phyloP scores from a whole-genome alignment of 2,797 vertebrate species.

The Emys orbicularis region DNA sequence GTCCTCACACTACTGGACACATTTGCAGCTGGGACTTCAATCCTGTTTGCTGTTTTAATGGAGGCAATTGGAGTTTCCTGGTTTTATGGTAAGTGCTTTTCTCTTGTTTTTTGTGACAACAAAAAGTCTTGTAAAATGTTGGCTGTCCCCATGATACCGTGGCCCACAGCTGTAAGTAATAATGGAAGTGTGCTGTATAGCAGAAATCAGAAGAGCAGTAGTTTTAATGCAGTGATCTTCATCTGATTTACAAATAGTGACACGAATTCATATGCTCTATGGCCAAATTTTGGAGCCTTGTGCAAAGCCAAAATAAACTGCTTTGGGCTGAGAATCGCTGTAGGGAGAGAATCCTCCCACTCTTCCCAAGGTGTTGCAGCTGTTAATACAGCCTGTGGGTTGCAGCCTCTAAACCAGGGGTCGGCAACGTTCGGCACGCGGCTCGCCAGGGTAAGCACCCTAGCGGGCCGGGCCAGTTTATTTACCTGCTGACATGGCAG shows the following conservation, averaged over 20 bases:
- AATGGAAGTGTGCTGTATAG: background rate
- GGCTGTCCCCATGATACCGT: background rate
- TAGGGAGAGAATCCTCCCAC: background rate
- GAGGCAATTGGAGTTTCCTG: constrained; percentile 98
- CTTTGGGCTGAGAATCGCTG: background rate
- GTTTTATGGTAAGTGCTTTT: constrained; percentile 92
- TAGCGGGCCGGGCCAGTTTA: too few relatives aligned
- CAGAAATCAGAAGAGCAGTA: background rate
- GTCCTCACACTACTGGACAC: constrained; percentile 94
- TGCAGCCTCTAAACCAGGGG: background rate
- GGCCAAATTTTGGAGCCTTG: background rate
- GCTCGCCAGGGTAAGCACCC: too few relatives aligned
- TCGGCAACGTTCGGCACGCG: too few relatives aligned
- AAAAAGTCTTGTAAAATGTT: background rate
- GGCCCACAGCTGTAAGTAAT: background rate
- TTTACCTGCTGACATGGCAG: too few relatives aligned
- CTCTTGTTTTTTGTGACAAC: background rate
- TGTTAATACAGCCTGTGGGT: background rate
- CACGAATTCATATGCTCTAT: background rate
- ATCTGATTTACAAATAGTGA: background rate
- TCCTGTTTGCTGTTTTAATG: constrained; percentile 95
- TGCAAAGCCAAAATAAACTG: constrained; percentile 30
- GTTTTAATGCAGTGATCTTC: background rate
- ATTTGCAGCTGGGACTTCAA: constrained; percentile 97
- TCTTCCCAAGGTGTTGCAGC: background rate